Evolutionary conservation across 2,888 invertebrate species (phyloP).

Genomic region (Oscheius sp.): DNA sequence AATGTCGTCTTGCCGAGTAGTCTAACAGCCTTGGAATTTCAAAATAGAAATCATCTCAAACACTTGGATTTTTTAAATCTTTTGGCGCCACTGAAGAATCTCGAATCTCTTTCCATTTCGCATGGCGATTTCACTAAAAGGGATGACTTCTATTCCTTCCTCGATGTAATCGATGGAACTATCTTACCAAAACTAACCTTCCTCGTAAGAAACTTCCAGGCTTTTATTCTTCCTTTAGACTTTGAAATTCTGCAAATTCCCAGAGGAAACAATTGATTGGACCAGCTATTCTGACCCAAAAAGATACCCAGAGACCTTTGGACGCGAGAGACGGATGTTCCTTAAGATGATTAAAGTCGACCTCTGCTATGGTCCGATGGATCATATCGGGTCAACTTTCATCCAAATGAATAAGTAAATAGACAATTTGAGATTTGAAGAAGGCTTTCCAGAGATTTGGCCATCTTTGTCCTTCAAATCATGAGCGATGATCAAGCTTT

Average conservation of each 20-base stretch:
- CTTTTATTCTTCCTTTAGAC: neutral
- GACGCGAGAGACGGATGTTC: constrained; percentile 1
- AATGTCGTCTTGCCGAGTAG: neutral
- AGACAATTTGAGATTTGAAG: neutral
- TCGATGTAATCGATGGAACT: neutral
- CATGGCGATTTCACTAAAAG: constrained; percentile 4
- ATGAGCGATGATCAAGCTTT: neutral
- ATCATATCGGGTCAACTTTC: constrained; percentile 2
- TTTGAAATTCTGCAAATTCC: constrained; percentile 14
- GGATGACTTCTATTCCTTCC: neutral
- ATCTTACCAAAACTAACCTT: neutral
- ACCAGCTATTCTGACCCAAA: too few relatives aligned
- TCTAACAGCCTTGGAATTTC: constrained; percentile 5
- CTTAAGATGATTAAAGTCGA: constrained; percentile 11
- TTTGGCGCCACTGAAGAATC: neutral
- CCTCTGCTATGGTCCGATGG: constrained; percentile 19
- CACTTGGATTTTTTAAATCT: neutral
- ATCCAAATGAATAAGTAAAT: neutral
- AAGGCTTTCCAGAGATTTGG: neutral
- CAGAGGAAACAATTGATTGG: neutral
- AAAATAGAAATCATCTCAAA: neutral
- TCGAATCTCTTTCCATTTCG: constrained; percentile 7
- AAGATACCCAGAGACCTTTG: neutral
- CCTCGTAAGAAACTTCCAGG: neutral
- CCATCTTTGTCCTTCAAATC: constrained; percentile 1